Percentiles rank a stretch among this genome's conserved stretches.
phyloP scores from a whole-genome alignment of 2,888 invertebrate species.

The Synergus laeviventris region DNA sequence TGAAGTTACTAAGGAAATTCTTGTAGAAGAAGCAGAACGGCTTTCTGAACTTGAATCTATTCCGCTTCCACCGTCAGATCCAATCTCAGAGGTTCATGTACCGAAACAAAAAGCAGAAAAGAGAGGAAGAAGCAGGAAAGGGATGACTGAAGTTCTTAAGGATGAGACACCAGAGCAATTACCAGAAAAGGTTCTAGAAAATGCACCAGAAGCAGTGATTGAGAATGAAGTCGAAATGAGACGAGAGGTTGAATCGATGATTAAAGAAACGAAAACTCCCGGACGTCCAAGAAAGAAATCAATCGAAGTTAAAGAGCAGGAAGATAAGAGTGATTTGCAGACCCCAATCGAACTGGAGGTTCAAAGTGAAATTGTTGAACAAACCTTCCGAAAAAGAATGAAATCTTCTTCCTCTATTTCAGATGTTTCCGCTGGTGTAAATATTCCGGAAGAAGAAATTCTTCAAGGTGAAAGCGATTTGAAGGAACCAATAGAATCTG shows the following conservation, averaged over 20 bases:
- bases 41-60: not conserved
- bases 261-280: not conserved
- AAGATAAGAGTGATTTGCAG: not conserved
- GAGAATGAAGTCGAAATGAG: not conserved
- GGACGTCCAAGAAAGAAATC: slow-evolving; percentile 23
- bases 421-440: not conserved
- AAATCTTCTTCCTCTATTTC: not conserved
- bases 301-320: not conserved
- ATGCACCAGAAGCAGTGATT: not conserved
- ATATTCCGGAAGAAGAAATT: not conserved
- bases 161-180: not conserved
- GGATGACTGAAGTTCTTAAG: not conserved
- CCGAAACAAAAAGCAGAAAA: not conserved
- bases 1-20: not conserved
- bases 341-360: not conserved
- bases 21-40: not conserved
- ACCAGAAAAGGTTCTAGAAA: not conserved
- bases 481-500: not conserved
- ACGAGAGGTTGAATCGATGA: not conserved
- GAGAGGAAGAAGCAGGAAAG: slow-evolving; percentile 16
- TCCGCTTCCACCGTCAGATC: not conserved
- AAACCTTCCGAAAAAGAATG: not conserved
- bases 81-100: not conserved
- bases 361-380: not conserved
- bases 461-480: not conserved